Evolutionary conservation across 2,113 vertebrate genomes (phyloP).

Genomic region (Atherinomorus stipes): DNA sequence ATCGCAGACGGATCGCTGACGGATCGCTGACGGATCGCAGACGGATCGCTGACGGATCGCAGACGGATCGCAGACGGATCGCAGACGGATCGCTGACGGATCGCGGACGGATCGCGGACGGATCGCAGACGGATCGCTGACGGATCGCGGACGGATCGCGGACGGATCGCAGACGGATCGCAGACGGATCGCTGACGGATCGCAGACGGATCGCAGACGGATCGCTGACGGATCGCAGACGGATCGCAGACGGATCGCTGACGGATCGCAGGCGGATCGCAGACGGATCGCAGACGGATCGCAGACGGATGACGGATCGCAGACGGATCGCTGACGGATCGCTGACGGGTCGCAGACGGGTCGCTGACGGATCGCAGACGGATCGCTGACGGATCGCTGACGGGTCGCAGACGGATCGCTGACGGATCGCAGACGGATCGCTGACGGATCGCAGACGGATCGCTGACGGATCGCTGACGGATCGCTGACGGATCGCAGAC

Average conservation of each 20-base stretch:
- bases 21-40: conserved; percentile 7
- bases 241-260: neutral
- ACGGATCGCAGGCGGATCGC: neutral
- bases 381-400: too few species aligned
- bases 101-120: too few species aligned
- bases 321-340: neutral
- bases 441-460: conserved; percentile 1
- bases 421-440: neutral
- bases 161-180: too few species aligned
- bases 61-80: too few species aligned
- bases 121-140: neutral
- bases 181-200: neutral
- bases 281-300: neutral
- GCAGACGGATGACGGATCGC: too few species aligned
- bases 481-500: conserved; percentile 9
- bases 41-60: neutral
- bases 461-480: neutral
- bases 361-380: neutral
- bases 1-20: neutral
- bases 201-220: too few species aligned
- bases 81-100: neutral
- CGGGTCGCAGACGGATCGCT: neutral
- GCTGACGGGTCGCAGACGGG: neutral
- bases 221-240: too few species aligned
- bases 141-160: neutral